Conservation (phyloP, 2,888 invertebrate species). For the Cryptosula pallasiana region DNA sequence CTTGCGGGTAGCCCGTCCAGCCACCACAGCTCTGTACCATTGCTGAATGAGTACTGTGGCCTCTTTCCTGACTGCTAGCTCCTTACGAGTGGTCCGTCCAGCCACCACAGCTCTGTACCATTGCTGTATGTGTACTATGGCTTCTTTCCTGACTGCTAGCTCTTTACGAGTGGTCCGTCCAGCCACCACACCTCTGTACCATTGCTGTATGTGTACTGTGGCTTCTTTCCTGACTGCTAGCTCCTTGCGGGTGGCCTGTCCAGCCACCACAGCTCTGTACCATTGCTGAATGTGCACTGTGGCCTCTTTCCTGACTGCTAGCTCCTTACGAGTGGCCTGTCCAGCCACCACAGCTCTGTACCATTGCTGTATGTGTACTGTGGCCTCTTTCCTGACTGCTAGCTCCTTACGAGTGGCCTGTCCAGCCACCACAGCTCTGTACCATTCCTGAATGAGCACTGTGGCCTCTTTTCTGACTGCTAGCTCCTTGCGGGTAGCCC, state of each 20-base stretch:
- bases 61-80: constrained; percentile 25
- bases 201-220: not conserved
- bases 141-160: no score
- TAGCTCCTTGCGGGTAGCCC: no score
- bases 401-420: not conserved
- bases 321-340: no score
- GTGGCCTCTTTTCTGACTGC: no score
- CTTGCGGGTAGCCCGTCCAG: no score
- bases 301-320: no score
- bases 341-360: not conserved
- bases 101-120: constrained; percentile 17
- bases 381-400: constrained; percentile 25
- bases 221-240: constrained; percentile 25
- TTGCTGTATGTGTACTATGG: no score
- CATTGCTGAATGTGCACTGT: no score
- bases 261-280: constrained; percentile 15
- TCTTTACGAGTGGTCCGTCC: no score
- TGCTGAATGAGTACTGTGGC: not conserved
- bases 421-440: constrained; percentile 22
- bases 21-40: not conserved
- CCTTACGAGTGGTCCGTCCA: not conserved
- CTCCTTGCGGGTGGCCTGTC: not conserved
- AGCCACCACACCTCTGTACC: not conserved
- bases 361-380: not conserved
- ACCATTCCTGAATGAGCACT: not conserved